A percentile compares a stretch with the other conserved stretches of the same genome.
Evolutionary conservation across 2,888 invertebrate genomes (phyloP).

Genomic region (Nomada goodeniana): DNA sequence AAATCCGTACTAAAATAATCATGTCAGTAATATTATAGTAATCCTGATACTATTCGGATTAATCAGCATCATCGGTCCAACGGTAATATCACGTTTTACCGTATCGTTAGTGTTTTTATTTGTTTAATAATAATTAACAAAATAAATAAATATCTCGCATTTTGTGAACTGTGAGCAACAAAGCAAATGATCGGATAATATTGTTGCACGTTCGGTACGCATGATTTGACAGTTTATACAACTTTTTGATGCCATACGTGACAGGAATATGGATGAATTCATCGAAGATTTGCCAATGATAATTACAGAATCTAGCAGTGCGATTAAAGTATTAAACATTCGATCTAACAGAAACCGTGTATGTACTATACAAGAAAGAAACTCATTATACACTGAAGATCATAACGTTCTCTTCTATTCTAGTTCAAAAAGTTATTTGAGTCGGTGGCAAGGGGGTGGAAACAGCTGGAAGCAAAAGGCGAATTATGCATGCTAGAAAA

Average conservation of each 20-base stretch:
- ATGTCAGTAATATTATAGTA: not conserved
- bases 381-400: not conserved
- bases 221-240: not conserved
- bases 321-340: not conserved
- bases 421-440: slow-evolving; percentile 17
- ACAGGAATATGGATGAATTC: not conserved
- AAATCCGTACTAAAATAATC: not conserved
- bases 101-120: not conserved
- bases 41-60: not conserved
- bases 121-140: not conserved
- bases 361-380: too few relatives aligned
- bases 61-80: not conserved
- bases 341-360: not conserved
- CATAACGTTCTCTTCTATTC: not conserved
- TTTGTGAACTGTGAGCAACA: not conserved
- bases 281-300: slow-evolving; percentile 1
- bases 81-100: slow-evolving; percentile 1
- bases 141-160: not conserved
- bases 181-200: not conserved
- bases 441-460: slow-evolving; percentile 9
- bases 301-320: not conserved
- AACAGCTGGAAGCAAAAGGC: not conserved
- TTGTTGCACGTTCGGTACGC: not conserved
- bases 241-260: not conserved
- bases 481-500: slow-evolving; percentile 6